A percentile compares a stretch with the other conserved stretches of the same genome.
Conservation (phyloP, 2,888 invertebrate species). For the Helicoverpa assulta region DNA sequence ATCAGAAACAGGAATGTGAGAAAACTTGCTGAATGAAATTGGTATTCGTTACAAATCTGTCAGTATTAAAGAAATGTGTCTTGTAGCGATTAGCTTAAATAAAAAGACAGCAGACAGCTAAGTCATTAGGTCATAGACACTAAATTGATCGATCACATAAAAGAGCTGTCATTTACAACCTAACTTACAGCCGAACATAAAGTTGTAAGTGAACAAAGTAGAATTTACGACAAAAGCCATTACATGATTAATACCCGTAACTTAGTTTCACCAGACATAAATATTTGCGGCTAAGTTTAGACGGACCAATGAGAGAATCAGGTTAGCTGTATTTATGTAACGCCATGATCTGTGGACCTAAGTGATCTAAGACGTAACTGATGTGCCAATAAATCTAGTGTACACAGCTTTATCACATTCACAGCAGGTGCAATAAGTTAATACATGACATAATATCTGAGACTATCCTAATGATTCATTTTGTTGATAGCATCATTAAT, state of each 20-base stretch:
- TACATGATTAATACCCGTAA: conserved; percentile 51
- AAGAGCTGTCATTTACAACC: conserved; percentile 35
- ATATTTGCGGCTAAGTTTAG: conserved; percentile 45
- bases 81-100: background rate
- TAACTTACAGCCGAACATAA: conserved; percentile 32
- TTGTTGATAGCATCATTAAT: background rate
- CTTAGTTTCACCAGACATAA: conserved; percentile 39
- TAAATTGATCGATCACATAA: conserved; percentile 52
- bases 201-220: conserved; percentile 31
- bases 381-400: conserved; percentile 6
- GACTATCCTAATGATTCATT: background rate
- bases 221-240: conserved; percentile 47
- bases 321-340: conserved; percentile 41
- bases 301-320: conserved; percentile 18
- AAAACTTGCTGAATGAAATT: background rate
- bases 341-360: conserved; percentile 17
- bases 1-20: too few species aligned
- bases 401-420: background rate
- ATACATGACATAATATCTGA: background rate
- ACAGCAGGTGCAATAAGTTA: background rate
- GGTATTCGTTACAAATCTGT: background rate
- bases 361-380: conserved; percentile 23
- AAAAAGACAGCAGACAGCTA: background rate
- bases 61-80: background rate
- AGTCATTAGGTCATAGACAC: conserved; percentile 24